Conservation (phyloP, 2,888 invertebrate genomes). For the Crioceris asparagi region DNA sequence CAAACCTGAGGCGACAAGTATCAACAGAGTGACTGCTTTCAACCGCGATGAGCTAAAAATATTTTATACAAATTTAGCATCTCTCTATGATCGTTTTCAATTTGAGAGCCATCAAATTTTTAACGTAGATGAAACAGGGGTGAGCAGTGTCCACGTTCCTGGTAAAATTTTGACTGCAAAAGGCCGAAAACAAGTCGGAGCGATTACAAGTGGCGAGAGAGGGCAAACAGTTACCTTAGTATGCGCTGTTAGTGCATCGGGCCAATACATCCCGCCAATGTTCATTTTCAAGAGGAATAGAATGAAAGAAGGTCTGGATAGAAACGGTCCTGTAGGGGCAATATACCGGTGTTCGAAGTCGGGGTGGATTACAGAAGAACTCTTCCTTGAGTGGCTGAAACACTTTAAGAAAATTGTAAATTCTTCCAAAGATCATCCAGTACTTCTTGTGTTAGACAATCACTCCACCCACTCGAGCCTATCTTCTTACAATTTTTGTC, state of each 20-base stretch:
- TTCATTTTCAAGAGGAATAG: background rate
- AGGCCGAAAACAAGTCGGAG: constrained; percentile 14
- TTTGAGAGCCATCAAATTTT: background rate
- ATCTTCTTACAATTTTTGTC: constrained; percentile 11
- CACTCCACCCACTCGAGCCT: constrained; percentile 11
- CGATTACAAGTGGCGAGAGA: constrained; percentile 12
- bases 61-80: background rate
- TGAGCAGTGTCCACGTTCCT: constrained; percentile 5
- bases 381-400: background rate
- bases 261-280: constrained; percentile 10
- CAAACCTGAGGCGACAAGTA: constrained; percentile 10
- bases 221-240: constrained; percentile 13
- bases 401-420: background rate
- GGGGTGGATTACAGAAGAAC: background rate
- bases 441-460: constrained; percentile 11
- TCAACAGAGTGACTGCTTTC: constrained; percentile 9
- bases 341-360: background rate
- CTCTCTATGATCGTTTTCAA: background rate
- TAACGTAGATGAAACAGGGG: constrained; percentile 4
- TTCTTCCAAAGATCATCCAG: background rate
- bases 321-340: background rate
- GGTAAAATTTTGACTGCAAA: constrained; percentile 11
- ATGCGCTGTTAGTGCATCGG: constrained; percentile 12
- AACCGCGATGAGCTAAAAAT: background rate
- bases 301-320: background rate